A percentile compares a stretch with the other conserved stretches of the same genome.
Conservation (phyloP, 2,888 invertebrate genomes). For the Callosobruchus maculatus region DNA sequence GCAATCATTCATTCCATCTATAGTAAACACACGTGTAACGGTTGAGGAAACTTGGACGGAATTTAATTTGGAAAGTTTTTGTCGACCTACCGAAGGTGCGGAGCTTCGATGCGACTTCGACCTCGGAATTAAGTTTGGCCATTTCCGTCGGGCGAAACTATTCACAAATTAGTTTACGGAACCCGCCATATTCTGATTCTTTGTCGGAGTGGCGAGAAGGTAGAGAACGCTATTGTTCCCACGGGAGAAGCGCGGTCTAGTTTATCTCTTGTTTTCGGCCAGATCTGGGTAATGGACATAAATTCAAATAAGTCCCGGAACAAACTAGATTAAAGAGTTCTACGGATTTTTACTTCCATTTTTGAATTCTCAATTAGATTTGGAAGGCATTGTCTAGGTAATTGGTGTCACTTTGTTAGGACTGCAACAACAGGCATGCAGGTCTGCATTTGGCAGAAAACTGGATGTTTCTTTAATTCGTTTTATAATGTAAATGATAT, state of each 20-base stretch:
- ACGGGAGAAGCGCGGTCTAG: not conserved
- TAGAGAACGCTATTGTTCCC: not conserved
- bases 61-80: constrained; percentile 2
- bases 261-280: not conserved
- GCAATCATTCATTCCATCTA: not conserved
- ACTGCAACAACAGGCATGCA: too few relatives aligned
- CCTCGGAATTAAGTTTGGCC: not conserved
- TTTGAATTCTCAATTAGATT: too few relatives aligned
- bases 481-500: too few relatives aligned
- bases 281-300: not conserved
- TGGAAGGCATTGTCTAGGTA: too few relatives aligned
- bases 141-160: constrained; percentile 31
- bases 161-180: constrained; percentile 40
- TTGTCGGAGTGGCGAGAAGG: not conserved
- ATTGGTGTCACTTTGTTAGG: too few relatives aligned
- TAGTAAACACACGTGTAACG: not conserved
- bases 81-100: not conserved
- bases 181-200: constrained; percentile 1
- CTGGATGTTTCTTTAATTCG: too few relatives aligned
- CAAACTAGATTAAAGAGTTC: too few relatives aligned
- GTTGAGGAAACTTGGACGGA: not conserved
- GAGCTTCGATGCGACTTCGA: not conserved
- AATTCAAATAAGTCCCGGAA: too few relatives aligned
- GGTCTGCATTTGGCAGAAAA: too few relatives aligned
- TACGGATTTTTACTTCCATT: too few relatives aligned